Conservation (phyloP, 2,888 invertebrate genomes). For the Siphlonurus alternatus region DNA sequence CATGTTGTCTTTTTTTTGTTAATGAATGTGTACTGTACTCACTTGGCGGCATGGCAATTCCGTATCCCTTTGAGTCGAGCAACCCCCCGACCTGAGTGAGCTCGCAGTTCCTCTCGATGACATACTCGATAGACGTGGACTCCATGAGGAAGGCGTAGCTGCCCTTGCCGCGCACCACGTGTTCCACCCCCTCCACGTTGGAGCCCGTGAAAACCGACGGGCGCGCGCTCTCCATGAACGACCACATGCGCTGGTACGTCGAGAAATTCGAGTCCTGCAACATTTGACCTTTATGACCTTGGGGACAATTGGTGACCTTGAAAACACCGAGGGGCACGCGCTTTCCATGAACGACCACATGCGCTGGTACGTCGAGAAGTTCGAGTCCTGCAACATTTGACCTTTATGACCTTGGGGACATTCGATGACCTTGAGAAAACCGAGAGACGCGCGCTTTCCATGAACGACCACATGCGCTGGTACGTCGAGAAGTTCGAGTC, state of each 20-base stretch:
- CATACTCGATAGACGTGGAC: constrained; percentile 91
- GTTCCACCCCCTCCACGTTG: constrained; percentile 79
- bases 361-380: constrained; percentile 79
- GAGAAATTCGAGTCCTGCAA: constrained; percentile 81
- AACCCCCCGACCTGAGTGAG: constrained; percentile 82
- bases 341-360: constrained; percentile 96
- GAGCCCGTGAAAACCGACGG: constrained; percentile 74
- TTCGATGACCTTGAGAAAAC: constrained; percentile 74
- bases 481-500: constrained; percentile 89
- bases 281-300: too few species aligned
- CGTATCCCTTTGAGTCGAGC: constrained; percentile 88
- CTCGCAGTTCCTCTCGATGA: constrained; percentile 76
- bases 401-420: too few species aligned
- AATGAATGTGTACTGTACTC: too few species aligned
- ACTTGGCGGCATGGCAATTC: constrained; percentile 89
- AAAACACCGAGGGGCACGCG: constrained; percentile 72
- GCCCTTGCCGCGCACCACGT: constrained; percentile 68
- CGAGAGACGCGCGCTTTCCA: constrained; percentile 73
- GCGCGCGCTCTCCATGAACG: constrained; percentile 76
- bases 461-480: constrained; percentile 90
- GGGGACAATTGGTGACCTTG: too few species aligned
- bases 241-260: constrained; percentile 91
- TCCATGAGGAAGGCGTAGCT: constrained; percentile 96
- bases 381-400: constrained; percentile 60
- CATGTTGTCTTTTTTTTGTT: too few species aligned